Conservation (phyloP, 2,888 invertebrate genomes). For the Napeogenes sylphis region DNA sequence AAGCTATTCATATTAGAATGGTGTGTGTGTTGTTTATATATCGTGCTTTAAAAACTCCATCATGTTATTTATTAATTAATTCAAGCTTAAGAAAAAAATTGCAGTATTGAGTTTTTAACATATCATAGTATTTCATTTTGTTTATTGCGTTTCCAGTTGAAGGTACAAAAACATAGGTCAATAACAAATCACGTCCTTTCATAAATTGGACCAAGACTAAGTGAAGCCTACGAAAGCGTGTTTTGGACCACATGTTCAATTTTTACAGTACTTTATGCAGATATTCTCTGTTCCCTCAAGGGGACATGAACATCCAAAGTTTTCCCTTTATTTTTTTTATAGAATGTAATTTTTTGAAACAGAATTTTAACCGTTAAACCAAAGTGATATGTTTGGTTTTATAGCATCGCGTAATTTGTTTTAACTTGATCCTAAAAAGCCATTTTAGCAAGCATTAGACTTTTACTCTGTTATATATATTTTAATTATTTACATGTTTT, state of each 20-base stretch:
- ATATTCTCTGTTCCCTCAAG: slow-evolving; percentile 15
- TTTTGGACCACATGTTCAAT: slow-evolving; percentile 21
- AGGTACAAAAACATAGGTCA: no score
- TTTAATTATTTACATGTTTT: no score
- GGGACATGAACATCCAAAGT: slow-evolving; percentile 10
- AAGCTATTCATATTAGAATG: slow-evolving; percentile 12
- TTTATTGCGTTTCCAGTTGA: no score
- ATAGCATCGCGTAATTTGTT: background rate
- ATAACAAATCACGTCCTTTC: background rate
- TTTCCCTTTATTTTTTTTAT: slow-evolving; percentile 13
- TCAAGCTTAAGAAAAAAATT: no score
- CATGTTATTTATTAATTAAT: no score
- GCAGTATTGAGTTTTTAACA: no score
- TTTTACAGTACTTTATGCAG: slow-evolving; percentile 23
- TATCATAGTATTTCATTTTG: no score
- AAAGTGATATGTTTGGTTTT: background rate
- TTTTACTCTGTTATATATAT: no score
- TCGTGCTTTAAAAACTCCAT: background rate
- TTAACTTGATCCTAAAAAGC: no score
- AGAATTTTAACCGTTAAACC: background rate
- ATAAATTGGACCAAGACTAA: slow-evolving; percentile 13
- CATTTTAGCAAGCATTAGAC: no score
- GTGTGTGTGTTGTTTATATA: slow-evolving; percentile 4
- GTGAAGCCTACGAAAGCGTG: slow-evolving; percentile 11
- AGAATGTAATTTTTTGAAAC: slow-evolving; percentile 8